Base-by-base conservation (phyloP, 2,113 vertebrate genomes). In the Puffinus mauretanicus region DNA sequence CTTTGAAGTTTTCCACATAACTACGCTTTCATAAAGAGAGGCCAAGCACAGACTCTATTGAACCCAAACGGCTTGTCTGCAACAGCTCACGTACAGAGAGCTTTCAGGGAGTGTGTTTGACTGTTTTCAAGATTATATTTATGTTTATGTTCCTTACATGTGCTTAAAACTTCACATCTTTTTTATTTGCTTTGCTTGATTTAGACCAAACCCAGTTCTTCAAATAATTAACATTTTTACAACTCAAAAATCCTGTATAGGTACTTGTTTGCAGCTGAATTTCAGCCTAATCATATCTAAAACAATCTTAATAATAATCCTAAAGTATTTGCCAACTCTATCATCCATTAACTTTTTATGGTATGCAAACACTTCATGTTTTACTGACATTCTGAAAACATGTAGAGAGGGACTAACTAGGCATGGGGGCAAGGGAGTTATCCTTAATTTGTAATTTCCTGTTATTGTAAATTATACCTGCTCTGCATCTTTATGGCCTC, bases 401-500 rank as follows among this genome's bases (percentile, higher is more conserved):
- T 7, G 38, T 88, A 81, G 10, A 36, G 72, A 93, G 38, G 64
- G 62, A 73, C 36, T 79, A 82, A 87, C 71, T 75, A 96, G 34
- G 16, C 40, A 55, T 64, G 52, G 30, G 26, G 71, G 16, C 47
- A 66, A 49, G 36, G 65, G 79, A 80, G 30, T 85, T 88, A 64
- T 62, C 71, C 83, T 93, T 83, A 82, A 95, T 94, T 92, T 93
- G 82, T 66, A 94, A 94, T 90, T 97, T 97, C 95, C 93, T 97
- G 64, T 75, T 94, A 80, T 57, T 90, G 92, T 97, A 97, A 98
- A 97, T 95, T 96, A 69, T 66, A 95, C 86, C 62, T 29, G 42
- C 57, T 90, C 80, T 88, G 91, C 89, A 93, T 95, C 78, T 97
- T 98, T 97, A 98, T 89, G 87, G 71, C 67, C 82, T 90, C 51